Conservation (phyloP, 2,888 invertebrate species). For the Pecten maximus region DNA sequence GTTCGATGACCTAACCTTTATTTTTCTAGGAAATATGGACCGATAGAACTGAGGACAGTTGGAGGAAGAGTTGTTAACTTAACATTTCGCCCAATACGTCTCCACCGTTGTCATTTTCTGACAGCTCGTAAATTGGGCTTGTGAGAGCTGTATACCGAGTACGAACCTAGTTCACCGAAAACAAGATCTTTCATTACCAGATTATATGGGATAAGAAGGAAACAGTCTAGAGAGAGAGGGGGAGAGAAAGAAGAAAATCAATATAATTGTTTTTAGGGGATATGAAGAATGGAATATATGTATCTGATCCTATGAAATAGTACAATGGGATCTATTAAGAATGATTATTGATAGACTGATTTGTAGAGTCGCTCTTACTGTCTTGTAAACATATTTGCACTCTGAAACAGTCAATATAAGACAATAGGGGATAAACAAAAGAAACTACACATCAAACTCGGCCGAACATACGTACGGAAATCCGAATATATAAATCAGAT, state of each 20-base stretch:
- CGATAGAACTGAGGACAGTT: neutral
- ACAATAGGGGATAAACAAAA: too few relatives aligned
- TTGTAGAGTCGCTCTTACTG: too few relatives aligned
- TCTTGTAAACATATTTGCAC: too few relatives aligned
- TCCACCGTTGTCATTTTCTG: neutral
- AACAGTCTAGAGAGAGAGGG: too few relatives aligned
- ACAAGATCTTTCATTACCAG: neutral
- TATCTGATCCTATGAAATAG: neutral
- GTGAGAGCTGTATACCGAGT: neutral
- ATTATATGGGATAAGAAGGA: constrained; percentile 5
- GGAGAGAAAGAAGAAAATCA: neutral
- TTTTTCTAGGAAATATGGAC: neutral
- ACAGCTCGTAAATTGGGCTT: constrained; percentile 20
- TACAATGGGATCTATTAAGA: neutral
- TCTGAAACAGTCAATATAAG: too few relatives aligned
- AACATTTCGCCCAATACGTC: constrained; percentile 2
- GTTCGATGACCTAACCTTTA: neutral
- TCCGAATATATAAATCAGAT: too few relatives aligned
- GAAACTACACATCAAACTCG: too few relatives aligned
- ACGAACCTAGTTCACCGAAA: neutral
- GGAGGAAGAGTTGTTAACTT: neutral
- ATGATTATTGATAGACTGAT: too few relatives aligned
- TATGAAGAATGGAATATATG: neutral
- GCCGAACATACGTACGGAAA: too few relatives aligned
- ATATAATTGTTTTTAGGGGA: neutral